Evolutionary conservation across 53 echinoderm and acorn worm species (phyloP), one percentile per base, ranked within the genome.

Genomic region (Temnopleurus reevesii): DNA sequence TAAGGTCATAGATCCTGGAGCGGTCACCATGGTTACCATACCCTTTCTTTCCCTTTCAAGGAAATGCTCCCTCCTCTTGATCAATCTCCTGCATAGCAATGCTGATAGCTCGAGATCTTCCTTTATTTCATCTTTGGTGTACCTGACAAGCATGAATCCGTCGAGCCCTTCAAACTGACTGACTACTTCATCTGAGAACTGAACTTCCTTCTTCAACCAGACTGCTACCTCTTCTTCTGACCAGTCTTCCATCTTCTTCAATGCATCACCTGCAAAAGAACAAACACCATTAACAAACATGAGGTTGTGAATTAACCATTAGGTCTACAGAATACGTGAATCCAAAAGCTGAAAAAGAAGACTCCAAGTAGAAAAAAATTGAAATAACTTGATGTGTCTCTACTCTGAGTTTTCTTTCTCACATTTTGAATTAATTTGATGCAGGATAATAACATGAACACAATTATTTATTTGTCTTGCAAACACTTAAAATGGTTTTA

Each of bases 81-180:
- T 17, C 23, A 82, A 17, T 36, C 53, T 82, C 26, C 55, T 82
- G 23, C 83, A 82, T 29, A 55, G 51, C n/a, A 15, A 55, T 55
- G 55, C 6, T 33, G 54, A 55, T 9, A 82, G 55, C 51, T 82
- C 55, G 9, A 82, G 55, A 51, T 82, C 83, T 82, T 55, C 57
- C 21, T 9, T 55, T 18, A 82, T 35, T 56, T 82, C 57, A 55
- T 28, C 36, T 55, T 55, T 53, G 0, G 30, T 10, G 36, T 55
- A 55, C 55, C 83, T 82, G 7, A 55, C 83, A 33, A 82, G 19
- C 19, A 36, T 55, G 83, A 55, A 82, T n/a, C 83, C 83, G 55
- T 82, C 56, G 10, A 82, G 55, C 5, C 83, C 83, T 51, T 53
- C 83, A 55, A 55, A 55, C 53, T 51, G 45, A 51, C 30, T 79